These are phyloP conservation scores for Pristionchus exspectatus DNA, from an alignment of 2,888 invertebrate genomes.

Conservation along the genomic window DNA sequence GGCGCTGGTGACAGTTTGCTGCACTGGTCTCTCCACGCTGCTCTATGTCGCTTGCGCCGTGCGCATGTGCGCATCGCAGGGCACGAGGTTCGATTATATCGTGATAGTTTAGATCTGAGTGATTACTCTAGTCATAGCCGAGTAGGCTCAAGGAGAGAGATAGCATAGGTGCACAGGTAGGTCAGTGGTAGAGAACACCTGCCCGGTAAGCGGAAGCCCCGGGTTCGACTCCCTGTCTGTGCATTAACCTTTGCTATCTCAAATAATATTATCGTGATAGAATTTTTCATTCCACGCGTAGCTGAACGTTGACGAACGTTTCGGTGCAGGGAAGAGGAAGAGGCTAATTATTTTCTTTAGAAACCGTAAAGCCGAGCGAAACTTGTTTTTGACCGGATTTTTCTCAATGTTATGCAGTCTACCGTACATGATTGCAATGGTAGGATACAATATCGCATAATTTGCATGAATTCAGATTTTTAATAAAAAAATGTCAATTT, in stretches of 20 bases:
- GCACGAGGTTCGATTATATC: background rate
- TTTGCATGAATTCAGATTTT: background rate
- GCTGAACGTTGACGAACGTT: too few species aligned
- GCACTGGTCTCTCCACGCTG: background rate
- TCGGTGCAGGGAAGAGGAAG: too few species aligned
- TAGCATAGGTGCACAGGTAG: too few species aligned
- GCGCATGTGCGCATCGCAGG: background rate
- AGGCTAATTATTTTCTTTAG: background rate
- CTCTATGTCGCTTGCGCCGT: background rate
- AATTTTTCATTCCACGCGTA: too few species aligned
- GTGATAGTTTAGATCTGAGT: too few species aligned
- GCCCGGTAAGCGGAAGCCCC: too few species aligned
- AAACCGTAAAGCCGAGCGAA: background rate
- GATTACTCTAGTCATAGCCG: too few species aligned
- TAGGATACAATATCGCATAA: background rate
- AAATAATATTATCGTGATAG: too few species aligned
- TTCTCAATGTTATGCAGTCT: conserved; percentile 1
- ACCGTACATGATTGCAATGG: background rate
- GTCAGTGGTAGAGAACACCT: too few species aligned
- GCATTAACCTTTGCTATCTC: too few species aligned
- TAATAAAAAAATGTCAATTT: background rate
- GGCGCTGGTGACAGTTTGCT: background rate
- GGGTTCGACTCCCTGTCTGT: too few species aligned
- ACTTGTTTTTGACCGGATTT: background rate
- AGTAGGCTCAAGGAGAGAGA: too few species aligned